Evolutionary conservation across 2,797 vertebrate species (phyloP).

Genomic region (Rhinophrynus dorsalis): DNA sequence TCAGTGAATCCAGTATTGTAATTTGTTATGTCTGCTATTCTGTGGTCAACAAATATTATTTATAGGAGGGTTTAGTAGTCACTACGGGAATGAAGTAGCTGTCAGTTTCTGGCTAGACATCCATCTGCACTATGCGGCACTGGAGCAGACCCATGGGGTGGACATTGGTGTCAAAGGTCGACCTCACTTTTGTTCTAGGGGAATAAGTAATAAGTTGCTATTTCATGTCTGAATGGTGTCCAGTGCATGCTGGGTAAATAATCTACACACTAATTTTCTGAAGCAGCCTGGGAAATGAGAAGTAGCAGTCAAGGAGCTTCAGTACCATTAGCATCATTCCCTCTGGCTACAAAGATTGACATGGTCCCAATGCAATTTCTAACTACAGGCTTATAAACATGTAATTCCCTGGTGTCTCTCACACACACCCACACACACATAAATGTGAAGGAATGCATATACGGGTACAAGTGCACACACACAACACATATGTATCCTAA

Average conservation of each 20-base stretch:
- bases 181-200: background rate
- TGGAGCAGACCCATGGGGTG: constrained; percentile 6
- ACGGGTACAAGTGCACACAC: too few relatives aligned
- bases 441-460: too few relatives aligned
- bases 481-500: too few relatives aligned
- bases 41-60: constrained; percentile 6
- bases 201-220: constrained; percentile 6
- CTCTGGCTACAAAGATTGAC: background rate
- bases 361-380: background rate
- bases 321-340: background rate
- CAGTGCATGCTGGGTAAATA: background rate
- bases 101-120: background rate
- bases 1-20: background rate
- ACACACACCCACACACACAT: too few relatives aligned
- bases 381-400: background rate
- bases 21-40: background rate
- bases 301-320: background rate
- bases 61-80: background rate
- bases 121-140: background rate
- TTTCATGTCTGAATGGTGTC: background rate
- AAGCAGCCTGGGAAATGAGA: background rate
- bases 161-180: background rate
- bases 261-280: background rate
- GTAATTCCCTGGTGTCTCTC: background rate
- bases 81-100: background rate